Conservation (phyloP, 2,113 vertebrate genomes). For the Zingel zingel region DNA sequence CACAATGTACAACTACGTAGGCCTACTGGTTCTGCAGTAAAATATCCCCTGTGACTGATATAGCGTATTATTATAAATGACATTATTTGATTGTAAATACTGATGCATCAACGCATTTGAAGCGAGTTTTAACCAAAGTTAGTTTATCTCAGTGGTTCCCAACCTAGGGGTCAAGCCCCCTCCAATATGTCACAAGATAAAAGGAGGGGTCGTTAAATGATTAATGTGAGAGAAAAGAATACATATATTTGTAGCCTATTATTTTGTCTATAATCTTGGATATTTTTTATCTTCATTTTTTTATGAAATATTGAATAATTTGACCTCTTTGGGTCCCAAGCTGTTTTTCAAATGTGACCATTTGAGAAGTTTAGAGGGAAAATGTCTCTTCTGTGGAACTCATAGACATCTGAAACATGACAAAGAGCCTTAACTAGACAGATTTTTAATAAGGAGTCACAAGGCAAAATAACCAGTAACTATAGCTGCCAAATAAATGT, state of each 20-base stretch:
- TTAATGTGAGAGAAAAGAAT: not conserved
- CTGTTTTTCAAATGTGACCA: not conserved
- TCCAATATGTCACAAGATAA: not conserved
- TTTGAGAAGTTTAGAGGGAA: not conserved
- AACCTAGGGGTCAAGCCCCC: not conserved
- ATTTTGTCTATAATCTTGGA: not conserved
- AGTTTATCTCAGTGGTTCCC: not conserved
- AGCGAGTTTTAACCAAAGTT: not conserved
- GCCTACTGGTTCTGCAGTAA: not conserved
- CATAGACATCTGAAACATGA: not conserved
- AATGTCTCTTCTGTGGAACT: not conserved
- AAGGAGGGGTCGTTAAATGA: not conserved
- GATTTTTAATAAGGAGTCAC: not conserved
- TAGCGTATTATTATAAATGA: not conserved
- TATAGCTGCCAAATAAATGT: not conserved
- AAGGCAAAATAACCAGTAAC: not conserved
- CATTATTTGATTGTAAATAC: not conserved
- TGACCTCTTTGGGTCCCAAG: not conserved
- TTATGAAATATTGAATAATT: not conserved
- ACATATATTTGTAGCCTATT: too few species aligned
- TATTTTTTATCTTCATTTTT: not conserved
- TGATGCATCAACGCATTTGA: not conserved
- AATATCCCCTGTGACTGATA: not conserved
- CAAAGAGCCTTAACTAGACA: not conserved
- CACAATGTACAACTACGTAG: not conserved